Evolutionary conservation across 2,797 vertebrate species (phyloP).

Genomic region (Karalla daura): DNA sequence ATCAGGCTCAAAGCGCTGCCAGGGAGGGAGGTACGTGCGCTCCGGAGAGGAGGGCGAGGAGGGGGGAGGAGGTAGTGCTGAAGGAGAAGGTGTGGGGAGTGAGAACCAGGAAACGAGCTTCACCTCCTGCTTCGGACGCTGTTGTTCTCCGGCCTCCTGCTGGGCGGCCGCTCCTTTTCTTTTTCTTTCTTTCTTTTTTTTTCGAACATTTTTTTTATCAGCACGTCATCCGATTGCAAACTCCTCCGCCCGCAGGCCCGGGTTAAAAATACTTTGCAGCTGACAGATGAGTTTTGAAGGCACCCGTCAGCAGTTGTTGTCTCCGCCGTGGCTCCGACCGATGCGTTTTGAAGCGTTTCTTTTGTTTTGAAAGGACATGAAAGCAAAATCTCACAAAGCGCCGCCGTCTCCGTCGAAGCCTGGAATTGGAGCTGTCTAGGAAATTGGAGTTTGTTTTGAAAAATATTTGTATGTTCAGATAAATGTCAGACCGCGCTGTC

Average conservation of each 20-base stretch:
- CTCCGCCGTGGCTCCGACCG: neutral
- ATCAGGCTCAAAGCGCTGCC: constrained; percentile 68
- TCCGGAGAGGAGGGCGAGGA: constrained; percentile 6
- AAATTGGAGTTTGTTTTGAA: neutral
- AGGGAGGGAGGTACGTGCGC: constrained; percentile 42
- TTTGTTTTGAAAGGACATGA: constrained; percentile 9
- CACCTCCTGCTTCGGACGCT: constrained; percentile 31
- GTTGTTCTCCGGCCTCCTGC: constrained; percentile 14
- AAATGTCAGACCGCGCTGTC: neutral
- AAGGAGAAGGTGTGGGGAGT: constrained; percentile 56
- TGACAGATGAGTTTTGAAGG: constrained; percentile 38
- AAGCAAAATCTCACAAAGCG: neutral
- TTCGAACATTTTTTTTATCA: too few relatives aligned
- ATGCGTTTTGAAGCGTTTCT: constrained; percentile 10
- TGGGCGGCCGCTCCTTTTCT: too few relatives aligned
- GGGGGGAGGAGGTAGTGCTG: constrained; percentile 21
- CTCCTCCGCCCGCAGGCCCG: constrained; percentile 32
- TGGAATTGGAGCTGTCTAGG: neutral
- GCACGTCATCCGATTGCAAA: constrained; percentile 46
- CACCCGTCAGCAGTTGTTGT: constrained; percentile 42
- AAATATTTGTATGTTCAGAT: neutral
- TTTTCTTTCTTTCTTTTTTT: neutral
- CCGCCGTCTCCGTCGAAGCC: neutral
- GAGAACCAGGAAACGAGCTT: constrained; percentile 35
- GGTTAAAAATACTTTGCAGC: constrained; percentile 39